phyloP scores from a whole-genome alignment of 2,113 vertebrate species.

The Apodemus sylvaticus region DNA sequence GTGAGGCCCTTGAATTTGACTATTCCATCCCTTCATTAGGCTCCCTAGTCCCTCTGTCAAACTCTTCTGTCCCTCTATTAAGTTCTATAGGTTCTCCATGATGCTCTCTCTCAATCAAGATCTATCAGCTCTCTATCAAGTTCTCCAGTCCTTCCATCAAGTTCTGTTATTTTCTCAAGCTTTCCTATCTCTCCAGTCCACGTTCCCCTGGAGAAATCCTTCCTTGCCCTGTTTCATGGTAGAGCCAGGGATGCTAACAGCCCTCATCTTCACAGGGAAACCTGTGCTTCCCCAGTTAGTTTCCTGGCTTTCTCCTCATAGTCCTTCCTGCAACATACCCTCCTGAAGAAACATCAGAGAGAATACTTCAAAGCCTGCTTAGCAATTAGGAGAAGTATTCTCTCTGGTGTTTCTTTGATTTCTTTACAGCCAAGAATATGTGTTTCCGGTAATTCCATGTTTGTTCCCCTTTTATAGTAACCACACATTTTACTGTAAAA shows the following conservation, averaged over 20 bases:
- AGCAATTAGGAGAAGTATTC: no score
- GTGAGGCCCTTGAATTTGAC: not conserved
- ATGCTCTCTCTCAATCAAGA: not conserved
- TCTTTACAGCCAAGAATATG: slow-evolving; percentile 41
- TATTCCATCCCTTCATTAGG: not conserved
- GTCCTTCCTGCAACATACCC: not conserved
- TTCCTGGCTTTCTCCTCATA: not conserved
- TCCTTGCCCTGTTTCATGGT: not conserved
- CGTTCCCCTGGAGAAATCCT: not conserved
- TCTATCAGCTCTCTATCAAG: not conserved
- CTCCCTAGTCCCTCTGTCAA: not conserved
- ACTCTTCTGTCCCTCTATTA: not conserved
- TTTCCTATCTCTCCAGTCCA: not conserved
- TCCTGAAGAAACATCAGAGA: no score
- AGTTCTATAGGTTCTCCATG: not conserved
- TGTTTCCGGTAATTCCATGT: not conserved
- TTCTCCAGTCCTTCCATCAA: not conserved
- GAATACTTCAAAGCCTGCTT: no score
- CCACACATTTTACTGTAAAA: not conserved
- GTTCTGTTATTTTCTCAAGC: not conserved
- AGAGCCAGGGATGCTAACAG: no score
- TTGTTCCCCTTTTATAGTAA: not conserved
- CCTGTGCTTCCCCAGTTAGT: not conserved
- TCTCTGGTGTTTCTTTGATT: not conserved
- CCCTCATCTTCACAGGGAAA: not conserved